These are phyloP conservation scores for Fregata magnificens DNA, from an alignment of 2,113 vertebrate species.

Conservation along the genomic window DNA sequence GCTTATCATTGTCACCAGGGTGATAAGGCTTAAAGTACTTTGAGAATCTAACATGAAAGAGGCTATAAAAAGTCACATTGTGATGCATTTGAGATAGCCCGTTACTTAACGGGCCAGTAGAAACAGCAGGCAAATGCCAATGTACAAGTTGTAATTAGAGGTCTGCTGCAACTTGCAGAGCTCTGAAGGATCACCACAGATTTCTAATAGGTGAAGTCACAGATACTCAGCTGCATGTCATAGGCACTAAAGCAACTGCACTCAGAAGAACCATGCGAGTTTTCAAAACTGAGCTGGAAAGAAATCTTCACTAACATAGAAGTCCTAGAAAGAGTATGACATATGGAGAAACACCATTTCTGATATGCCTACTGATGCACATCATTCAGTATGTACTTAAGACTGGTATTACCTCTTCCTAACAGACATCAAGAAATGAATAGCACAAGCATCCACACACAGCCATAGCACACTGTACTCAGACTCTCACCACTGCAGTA, in stretches of 20 bases:
- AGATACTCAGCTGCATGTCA: not conserved
- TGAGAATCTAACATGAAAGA: not conserved
- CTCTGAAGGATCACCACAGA: not conserved
- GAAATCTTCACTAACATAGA: not conserved
- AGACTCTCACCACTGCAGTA: not conserved
- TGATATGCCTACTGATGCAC: not conserved
- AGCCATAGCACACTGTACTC: not conserved
- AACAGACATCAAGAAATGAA: not conserved
- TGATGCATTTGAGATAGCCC: not conserved
- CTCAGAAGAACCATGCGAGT: not conserved
- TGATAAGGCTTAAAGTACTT: conserved; percentile 16
- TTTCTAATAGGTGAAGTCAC: not conserved
- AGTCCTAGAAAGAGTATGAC: not conserved
- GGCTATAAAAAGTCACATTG: not conserved
- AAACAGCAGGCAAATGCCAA: not conserved
- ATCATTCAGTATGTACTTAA: not conserved
- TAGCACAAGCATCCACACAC: not conserved
- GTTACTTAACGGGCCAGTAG: not conserved
- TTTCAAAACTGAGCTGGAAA: not conserved
- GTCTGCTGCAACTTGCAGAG: not conserved
- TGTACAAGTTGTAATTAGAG: not conserved
- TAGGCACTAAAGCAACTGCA: rapidly evolving
- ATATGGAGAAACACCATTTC: not conserved
- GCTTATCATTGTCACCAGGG: not conserved
- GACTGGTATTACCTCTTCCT: not conserved